Percentiles rank a stretch among this genome's conserved stretches.
Conservation (phyloP, 2,888 invertebrate genomes). For the Amiota mariae region DNA sequence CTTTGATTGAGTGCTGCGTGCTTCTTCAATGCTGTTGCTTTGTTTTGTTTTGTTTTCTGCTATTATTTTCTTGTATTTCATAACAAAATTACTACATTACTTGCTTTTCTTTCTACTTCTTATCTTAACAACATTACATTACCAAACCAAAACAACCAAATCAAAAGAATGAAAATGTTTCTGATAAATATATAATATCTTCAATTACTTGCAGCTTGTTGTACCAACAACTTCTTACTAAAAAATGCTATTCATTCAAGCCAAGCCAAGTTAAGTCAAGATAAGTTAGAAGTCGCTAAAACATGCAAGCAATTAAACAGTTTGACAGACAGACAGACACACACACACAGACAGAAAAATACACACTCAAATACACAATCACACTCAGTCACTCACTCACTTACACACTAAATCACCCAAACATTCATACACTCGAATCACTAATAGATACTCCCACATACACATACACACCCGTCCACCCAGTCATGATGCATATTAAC, state of each 20-base stretch:
- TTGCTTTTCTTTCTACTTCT: background rate
- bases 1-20: too few relatives aligned
- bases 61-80: too few relatives aligned
- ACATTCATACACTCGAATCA: background rate
- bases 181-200: background rate
- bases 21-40: too few relatives aligned
- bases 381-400: background rate
- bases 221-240: conserved; percentile 66
- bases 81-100: background rate
- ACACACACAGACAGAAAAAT: too few relatives aligned
- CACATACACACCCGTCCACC: background rate
- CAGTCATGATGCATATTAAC: conserved; percentile 18
- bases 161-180: background rate
- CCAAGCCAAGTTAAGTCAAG: background rate
- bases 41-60: too few relatives aligned
- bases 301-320: background rate
- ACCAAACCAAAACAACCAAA: background rate
- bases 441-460: too few relatives aligned
- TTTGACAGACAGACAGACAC: too few relatives aligned
- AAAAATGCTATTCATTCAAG: conserved; percentile 27
- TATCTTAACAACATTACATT: background rate
- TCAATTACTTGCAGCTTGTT: conserved; percentile 64
- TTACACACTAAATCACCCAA: too few relatives aligned
- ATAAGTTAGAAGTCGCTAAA: conserved; percentile 23
- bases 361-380: conserved; percentile 14